Percentiles rank a stretch among this genome's conserved stretches.
phyloP scores from a whole-genome alignment of 1,140 invertebrate genomes.

The Agrilus planipennis region DNA sequence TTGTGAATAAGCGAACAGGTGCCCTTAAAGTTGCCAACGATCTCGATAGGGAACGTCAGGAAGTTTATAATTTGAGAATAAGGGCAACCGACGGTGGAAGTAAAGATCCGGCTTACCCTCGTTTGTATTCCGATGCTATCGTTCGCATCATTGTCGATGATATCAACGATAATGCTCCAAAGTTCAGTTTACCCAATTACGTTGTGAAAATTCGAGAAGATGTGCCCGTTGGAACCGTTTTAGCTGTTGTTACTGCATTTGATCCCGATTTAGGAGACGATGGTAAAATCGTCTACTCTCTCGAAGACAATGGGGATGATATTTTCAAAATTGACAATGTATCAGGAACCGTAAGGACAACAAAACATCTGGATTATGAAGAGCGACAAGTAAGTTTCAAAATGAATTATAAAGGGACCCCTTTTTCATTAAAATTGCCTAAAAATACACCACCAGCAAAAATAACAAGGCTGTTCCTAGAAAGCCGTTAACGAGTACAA shows the following conservation, averaged over 20 bases:
- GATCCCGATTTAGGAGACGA: slow-evolving; percentile 78
- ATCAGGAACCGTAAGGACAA: slow-evolving; percentile 73
- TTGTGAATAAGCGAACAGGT: slow-evolving; percentile 65
- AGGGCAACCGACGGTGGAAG: slow-evolving; percentile 63
- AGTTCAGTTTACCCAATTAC: slow-evolving; percentile 62
- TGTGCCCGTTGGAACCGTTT: slow-evolving; percentile 73
- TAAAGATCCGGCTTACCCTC: slow-evolving; percentile 32
- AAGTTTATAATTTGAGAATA: slow-evolving; percentile 72
- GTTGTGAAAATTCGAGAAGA: slow-evolving; percentile 82
- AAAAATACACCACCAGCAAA: no score
- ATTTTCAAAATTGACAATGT: slow-evolving; percentile 63
- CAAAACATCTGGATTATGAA: slow-evolving; percentile 71
- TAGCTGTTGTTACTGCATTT: slow-evolving; percentile 71
- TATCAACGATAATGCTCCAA: slow-evolving; percentile 83
- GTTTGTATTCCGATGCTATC: slow-evolving; percentile 61
- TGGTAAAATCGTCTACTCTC: slow-evolving; percentile 60
- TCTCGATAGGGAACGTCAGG: slow-evolving; percentile 74
- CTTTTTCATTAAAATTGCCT: no score
- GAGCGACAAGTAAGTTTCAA: slow-evolving; percentile 41
- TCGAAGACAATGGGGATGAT: slow-evolving; percentile 55
- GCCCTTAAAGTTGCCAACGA: slow-evolving; percentile 59
- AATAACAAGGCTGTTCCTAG: no score
- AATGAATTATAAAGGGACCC: not conserved
- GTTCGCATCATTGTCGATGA: slow-evolving; percentile 75
- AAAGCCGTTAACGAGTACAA: no score